phyloP scores from a whole-genome alignment of 1,140 invertebrate species.

The Dendrolimus kikuchii region DNA sequence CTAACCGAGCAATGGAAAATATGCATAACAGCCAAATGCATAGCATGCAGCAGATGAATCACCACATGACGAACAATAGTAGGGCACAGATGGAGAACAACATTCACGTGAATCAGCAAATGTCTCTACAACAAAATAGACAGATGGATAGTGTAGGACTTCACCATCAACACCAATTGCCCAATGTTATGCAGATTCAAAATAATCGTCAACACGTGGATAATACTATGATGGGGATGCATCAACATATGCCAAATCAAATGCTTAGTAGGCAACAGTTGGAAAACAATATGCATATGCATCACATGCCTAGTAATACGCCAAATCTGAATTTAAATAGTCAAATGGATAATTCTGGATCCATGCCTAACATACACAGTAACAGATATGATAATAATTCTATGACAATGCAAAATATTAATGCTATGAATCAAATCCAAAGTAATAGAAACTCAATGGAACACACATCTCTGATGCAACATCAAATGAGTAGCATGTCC shows the following conservation, averaged over 20 bases:
- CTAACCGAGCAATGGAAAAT: conserved; percentile 52
- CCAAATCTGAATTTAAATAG: conserved; percentile 44
- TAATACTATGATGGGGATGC: conserved; percentile 54
- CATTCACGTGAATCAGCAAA: conserved; percentile 59
- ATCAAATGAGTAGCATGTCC: conserved; percentile 58
- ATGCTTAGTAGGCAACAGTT: conserved; percentile 63
- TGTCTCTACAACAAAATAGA: conserved; percentile 56
- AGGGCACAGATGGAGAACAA: conserved; percentile 51
- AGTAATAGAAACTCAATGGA: conserved; percentile 55
- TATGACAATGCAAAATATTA: conserved; percentile 55
- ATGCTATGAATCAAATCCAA: conserved; percentile 57
- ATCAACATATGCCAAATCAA: conserved; percentile 59
- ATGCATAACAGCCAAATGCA: conserved; percentile 59
- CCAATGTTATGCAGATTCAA: conserved; percentile 62
- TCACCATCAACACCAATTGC: conserved; percentile 61
- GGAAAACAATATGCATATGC: conserved; percentile 61
- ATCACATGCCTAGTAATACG: conserved; percentile 54
- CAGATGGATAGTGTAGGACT: conserved; percentile 52
- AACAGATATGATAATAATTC: conserved; percentile 58
- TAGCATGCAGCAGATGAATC: conserved; percentile 58
- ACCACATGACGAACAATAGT: conserved; percentile 45
- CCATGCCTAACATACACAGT: conserved; percentile 43
- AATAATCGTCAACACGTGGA: conserved; percentile 52
- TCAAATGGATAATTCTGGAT: conserved; percentile 47
- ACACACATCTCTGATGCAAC: conserved; percentile 55